Conservation (phyloP, 2,888 invertebrate genomes). For the Argyresthia albistria region DNA sequence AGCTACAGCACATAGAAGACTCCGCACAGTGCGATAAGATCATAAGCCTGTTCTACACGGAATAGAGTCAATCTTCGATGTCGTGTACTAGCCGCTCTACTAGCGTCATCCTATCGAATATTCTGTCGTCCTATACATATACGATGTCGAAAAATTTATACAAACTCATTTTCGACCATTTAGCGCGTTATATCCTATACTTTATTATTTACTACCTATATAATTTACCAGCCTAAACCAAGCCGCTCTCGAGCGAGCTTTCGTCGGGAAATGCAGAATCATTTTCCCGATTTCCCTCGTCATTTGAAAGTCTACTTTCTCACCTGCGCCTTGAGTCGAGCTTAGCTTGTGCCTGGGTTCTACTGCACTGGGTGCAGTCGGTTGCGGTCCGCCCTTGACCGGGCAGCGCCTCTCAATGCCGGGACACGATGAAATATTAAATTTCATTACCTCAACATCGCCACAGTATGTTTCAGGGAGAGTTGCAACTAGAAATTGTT, state of each 20-base stretch:
- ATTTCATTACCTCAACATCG: not conserved
- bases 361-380: not conserved
- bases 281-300: not conserved
- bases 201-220: not conserved
- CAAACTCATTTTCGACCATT: not conserved
- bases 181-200: too few species aligned
- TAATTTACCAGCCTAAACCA: not conserved
- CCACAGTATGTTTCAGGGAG: not conserved
- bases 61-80: too few species aligned
- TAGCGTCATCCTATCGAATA: too few species aligned
- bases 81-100: too few species aligned
- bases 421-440: not conserved
- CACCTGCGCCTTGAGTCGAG: not conserved
- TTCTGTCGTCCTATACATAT: too few species aligned
- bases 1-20: too few species aligned
- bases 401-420: conserved; percentile 3
- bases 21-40: too few species aligned
- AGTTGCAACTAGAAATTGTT: not conserved
- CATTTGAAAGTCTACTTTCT: not conserved
- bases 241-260: not conserved
- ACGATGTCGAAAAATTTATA: too few species aligned
- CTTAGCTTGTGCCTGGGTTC: not conserved
- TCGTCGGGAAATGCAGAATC: not conserved
- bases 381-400: conserved; percentile 35
- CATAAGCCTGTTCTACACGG: too few species aligned